Percentiles rank a stretch among this genome's conserved stretches.
Evolutionary conservation across 2,797 vertebrate genomes (phyloP).

Genomic region (Enteromius unitaeniatus): DNA sequence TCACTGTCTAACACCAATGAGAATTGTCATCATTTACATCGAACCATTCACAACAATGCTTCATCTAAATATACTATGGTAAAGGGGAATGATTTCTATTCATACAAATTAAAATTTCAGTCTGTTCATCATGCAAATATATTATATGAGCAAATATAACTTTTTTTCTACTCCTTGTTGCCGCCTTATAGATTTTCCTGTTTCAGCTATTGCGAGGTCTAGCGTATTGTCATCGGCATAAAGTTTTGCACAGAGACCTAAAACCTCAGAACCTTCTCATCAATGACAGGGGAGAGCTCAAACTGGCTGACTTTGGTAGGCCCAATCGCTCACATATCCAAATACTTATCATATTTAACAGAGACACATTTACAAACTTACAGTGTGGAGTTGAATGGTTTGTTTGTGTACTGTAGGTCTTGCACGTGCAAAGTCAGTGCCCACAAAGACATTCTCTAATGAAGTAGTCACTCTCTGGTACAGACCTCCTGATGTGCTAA

Average conservation of each 20-base stretch:
- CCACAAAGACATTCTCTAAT: constrained; percentile 57
- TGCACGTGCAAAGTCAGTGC: constrained; percentile 77
- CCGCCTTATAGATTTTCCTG: constrained; percentile 76
- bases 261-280: constrained; percentile 86
- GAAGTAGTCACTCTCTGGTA: constrained; percentile 77
- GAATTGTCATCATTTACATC: too few species aligned
- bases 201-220: constrained; percentile 82
- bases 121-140: not conserved
- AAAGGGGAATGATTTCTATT: not conserved
- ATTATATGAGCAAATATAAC: not conserved
- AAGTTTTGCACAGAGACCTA: constrained; percentile 83
- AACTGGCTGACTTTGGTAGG: constrained; percentile 83
- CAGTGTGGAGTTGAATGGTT: not conserved
- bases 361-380: not conserved
- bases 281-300: constrained; percentile 83
- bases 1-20: too few species aligned
- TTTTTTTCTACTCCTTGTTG: not conserved
- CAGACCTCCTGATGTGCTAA: constrained; percentile 82
- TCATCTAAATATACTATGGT: not conserved
- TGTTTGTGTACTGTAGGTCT: constrained; percentile 70
- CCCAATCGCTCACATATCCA: not conserved
- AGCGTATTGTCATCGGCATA: constrained; percentile 81
- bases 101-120: not conserved
- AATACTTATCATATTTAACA: not conserved
- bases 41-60: not conserved